Evolutionary conservation across 2,113 vertebrate species (phyloP).

Genomic region (Monopterus albus): DNA sequence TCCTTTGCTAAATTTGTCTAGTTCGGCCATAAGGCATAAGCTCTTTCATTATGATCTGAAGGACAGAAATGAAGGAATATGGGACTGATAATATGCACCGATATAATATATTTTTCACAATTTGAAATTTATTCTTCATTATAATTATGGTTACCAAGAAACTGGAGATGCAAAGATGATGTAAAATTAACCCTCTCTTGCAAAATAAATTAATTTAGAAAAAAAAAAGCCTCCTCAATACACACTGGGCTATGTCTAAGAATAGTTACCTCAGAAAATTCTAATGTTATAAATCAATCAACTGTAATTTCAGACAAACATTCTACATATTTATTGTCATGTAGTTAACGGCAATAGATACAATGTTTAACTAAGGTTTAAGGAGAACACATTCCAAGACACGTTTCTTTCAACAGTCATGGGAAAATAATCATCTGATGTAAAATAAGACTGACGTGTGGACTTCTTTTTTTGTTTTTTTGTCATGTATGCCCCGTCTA

Average conservation of each 20-base stretch:
- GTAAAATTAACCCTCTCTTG: background rate
- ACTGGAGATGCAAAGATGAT: background rate
- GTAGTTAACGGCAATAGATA: slow-evolving; percentile 72
- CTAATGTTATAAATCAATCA: background rate
- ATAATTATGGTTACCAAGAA: background rate
- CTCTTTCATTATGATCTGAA: background rate
- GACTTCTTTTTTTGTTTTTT: slow-evolving; percentile 8
- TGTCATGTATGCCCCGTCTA: slow-evolving; percentile 58
- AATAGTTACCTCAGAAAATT: background rate
- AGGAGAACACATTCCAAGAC: slow-evolving; percentile 74
- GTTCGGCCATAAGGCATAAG: too few species aligned
- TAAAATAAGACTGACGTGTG: slow-evolving; percentile 74
- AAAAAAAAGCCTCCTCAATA: too few species aligned
- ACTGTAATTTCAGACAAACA: slow-evolving; percentile 38
- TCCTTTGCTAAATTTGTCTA: too few species aligned
- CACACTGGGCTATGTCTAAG: too few species aligned
- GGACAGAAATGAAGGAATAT: background rate
- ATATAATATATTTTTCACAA: background rate
- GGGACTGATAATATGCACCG: too few species aligned
- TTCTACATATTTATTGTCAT: slow-evolving; percentile 72
- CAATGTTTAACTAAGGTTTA: slow-evolving; percentile 78
- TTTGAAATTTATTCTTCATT: background rate
- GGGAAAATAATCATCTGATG: slow-evolving; percentile 45
- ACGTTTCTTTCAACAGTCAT: slow-evolving; percentile 71
- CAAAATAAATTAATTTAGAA: background rate